Evolutionary conservation across 2,113 vertebrate genomes (phyloP).

Genomic region (Xiphophorus hellerii): DNA sequence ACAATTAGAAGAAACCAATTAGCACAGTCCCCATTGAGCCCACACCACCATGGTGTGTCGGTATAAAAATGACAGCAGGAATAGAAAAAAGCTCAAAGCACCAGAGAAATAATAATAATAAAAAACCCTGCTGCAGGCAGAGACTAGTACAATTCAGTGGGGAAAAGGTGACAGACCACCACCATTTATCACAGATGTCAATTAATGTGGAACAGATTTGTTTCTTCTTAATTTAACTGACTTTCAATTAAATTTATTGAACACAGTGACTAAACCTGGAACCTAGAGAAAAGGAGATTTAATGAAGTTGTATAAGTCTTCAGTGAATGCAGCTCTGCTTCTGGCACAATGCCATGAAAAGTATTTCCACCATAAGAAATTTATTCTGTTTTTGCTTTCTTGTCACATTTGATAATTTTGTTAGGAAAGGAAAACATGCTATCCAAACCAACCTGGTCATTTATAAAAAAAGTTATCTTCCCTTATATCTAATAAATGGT

Average conservation of each 20-base stretch:
- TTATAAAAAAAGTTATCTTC: too few species aligned
- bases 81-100: not conserved
- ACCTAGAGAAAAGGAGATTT: slow-evolving; percentile 12
- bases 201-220: slow-evolving; percentile 21
- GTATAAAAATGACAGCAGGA: not conserved
- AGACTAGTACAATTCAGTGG: slow-evolving; percentile 2
- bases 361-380: too few species aligned
- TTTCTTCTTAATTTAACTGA: slow-evolving; percentile 23
- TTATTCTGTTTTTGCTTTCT: too few species aligned
- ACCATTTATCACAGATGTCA: slow-evolving; percentile 51
- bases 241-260: slow-evolving; percentile 30
- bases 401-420: too few species aligned
- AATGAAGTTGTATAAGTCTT: slow-evolving; percentile 2
- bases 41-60: not conserved
- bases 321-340: slow-evolving; percentile 15
- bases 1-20: slow-evolving; percentile 32
- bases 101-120: not conserved
- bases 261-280: slow-evolving; percentile 6
- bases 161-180: slow-evolving; percentile 21
- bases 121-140: slow-evolving; percentile 4
- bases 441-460: too few species aligned
- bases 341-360: not conserved
- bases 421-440: too few species aligned
- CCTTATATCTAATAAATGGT: too few species aligned
- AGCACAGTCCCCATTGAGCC: slow-evolving; percentile 7